Evolutionary conservation across 2,888 invertebrate genomes (phyloP).

Genomic region (Cancer borealis): DNA sequence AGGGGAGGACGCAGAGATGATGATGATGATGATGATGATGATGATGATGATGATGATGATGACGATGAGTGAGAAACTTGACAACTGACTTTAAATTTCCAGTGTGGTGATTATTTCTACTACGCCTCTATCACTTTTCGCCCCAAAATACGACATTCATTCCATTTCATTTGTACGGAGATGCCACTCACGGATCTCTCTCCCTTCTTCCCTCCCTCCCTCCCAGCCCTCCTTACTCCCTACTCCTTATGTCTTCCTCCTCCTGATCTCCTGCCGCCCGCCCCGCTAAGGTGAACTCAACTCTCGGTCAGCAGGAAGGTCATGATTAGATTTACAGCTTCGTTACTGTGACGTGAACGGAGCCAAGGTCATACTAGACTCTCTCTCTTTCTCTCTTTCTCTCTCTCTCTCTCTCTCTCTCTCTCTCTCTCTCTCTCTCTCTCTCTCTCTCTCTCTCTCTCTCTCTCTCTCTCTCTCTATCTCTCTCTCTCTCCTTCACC

Average conservation of each 20-base stretch:
- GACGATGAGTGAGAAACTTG: not conserved
- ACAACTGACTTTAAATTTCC: not conserved
- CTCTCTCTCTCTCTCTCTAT: not conserved
- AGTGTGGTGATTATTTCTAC: not conserved
- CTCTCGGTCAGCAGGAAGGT: not conserved
- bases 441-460: not conserved
- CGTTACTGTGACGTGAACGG: not conserved
- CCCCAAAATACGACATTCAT: not conserved
- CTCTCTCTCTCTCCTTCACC: not conserved
- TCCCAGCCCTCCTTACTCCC: not conserved
- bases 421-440: slow-evolving; percentile 24
- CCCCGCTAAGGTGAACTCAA: not conserved
- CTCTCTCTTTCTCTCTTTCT: not conserved
- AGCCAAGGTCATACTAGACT: not conserved
- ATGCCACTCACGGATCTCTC: not conserved
- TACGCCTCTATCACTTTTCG: not conserved
- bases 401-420: not conserved
- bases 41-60: not conserved
- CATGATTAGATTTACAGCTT: slow-evolving; percentile 7
- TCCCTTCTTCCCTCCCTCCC: not conserved
- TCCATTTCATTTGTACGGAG: not conserved
- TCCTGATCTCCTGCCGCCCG: not conserved
- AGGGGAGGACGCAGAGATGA: not conserved
- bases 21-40: not conserved
- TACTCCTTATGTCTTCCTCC: not conserved